Evolutionary conservation across 2,113 vertebrate species (phyloP), one percentile per base, ranked within the genome.

Genomic region (Chloroceryle aenea): DNA sequence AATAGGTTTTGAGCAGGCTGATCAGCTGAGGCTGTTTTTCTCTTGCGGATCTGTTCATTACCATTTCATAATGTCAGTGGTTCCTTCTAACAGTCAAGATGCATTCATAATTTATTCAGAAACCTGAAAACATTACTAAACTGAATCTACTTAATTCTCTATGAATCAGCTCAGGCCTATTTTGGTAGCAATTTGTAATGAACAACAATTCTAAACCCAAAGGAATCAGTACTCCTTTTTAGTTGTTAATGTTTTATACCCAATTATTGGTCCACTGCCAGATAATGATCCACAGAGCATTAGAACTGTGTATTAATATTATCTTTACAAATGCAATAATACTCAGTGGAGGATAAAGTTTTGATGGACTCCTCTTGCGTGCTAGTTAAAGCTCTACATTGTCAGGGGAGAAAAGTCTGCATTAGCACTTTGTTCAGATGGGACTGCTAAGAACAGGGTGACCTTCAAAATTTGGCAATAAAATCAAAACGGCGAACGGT

Each of bases 91-190:
- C 86, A 97, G 92, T 95, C 94, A 97, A 95, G 95, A 97, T 93
- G 95, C 97, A 95, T 96, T 97, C 94, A 98, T 98, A 98, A 98
- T 98, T 98, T 98, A 98, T 98, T 98, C 97, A 98, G 91, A 92
- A 94, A 97, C 93, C 96, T 95, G 95, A 97, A 97, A 97, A 98
- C 96, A 97, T 97, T 97, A 97, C 97, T 97, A 98, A 98, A 96
- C 94, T 80, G 97, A 98, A 97, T 94, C 96, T 98, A 94, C 94
- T 98, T 98, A 97, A 97, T 97, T 98, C 96, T 97, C 96, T 90
- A 62, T 91, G 96, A 98, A 98, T 98, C 42, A 48, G 96, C 95
- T 95, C 93, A 94, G 93, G 96, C 95, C 91, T 97, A 96, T 97
- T 97, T 97, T 79, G 90, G 95, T 97, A 95, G 93, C 75, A 97